A percentile compares a stretch with the other conserved stretches of the same genome.
phyloP scores from a whole-genome alignment of 2,113 vertebrate species.

The Rhinoptilus africanus region DNA sequence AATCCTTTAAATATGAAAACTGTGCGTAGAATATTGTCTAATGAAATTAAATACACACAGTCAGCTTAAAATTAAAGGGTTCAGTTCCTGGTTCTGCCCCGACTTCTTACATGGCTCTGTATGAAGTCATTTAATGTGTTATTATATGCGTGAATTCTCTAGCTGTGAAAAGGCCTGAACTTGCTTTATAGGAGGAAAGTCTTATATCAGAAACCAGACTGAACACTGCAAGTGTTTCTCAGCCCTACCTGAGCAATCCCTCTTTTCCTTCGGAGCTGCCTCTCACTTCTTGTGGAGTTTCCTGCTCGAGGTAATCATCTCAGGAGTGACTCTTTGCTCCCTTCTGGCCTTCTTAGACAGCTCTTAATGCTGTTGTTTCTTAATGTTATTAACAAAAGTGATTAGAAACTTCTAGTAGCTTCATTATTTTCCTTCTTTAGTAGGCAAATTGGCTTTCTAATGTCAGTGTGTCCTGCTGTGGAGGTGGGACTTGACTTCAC shows the following conservation, averaged over 20 bases:
- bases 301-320: not conserved
- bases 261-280: not conserved
- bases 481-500: not conserved
- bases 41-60: not conserved
- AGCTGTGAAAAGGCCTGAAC: not conserved
- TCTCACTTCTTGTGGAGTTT: not conserved
- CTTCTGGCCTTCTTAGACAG: not conserved
- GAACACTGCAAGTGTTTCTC: not conserved
- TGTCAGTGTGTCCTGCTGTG: not conserved
- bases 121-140: not conserved
- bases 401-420: not conserved
- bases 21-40: not conserved
- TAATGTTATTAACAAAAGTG: not conserved
- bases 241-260: fast-evolving
- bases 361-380: not conserved
- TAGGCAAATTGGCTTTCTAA: not conserved
- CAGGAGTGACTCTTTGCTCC: not conserved
- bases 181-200: not conserved
- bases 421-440: not conserved
- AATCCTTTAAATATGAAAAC: not conserved
- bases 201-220: not conserved
- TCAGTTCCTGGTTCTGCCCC: not conserved
- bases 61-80: not conserved
- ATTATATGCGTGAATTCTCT: not conserved
- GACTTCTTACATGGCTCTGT: not conserved